These are phyloP conservation scores for Ophioderma brevispina DNA, from an alignment of 35 echinoderm and acorn worm species.

Conservation along the genomic window DNA sequence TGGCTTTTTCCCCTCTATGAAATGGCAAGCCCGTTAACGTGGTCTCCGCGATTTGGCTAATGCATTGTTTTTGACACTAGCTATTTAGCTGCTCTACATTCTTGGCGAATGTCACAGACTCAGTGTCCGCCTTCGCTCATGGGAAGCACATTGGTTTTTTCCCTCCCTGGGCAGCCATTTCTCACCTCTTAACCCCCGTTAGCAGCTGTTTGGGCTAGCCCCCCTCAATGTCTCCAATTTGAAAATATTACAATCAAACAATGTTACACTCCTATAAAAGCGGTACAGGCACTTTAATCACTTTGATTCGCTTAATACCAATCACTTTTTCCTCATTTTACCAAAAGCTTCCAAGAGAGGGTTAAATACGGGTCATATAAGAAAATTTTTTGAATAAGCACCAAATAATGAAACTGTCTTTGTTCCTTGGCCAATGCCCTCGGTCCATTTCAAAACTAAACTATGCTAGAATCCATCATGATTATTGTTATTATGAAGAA, in stretches of 20 bases:
- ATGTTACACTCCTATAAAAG: conserved; percentile 5
- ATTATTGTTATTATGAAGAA: conserved; percentile 1
- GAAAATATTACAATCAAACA: not conserved
- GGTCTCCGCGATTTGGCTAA: not conserved
- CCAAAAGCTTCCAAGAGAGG: not conserved
- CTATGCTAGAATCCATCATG: not conserved
- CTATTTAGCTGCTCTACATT: conserved; percentile 1
- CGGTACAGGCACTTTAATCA: not conserved
- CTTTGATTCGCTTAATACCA: not conserved
- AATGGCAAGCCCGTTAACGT: conserved; percentile 9
- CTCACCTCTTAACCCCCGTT: not conserved
- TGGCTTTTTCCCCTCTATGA: conserved; percentile 12
- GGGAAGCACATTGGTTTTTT: not conserved
- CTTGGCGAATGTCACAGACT: not conserved
- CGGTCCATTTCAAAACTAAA: not conserved
- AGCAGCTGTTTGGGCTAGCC: not conserved
- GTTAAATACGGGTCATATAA: not conserved
- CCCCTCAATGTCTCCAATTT: not conserved
- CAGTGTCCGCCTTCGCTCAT: not conserved
- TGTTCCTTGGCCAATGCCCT: not conserved
- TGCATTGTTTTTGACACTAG: conserved; percentile 9
- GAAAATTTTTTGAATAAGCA: not conserved
- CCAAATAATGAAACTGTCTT: not conserved
- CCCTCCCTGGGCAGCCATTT: not conserved
- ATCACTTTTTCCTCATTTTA: not conserved